Evolutionary conservation across 2,113 vertebrate species (phyloP).

Genomic region (Microcebus tavaratra): DNA sequence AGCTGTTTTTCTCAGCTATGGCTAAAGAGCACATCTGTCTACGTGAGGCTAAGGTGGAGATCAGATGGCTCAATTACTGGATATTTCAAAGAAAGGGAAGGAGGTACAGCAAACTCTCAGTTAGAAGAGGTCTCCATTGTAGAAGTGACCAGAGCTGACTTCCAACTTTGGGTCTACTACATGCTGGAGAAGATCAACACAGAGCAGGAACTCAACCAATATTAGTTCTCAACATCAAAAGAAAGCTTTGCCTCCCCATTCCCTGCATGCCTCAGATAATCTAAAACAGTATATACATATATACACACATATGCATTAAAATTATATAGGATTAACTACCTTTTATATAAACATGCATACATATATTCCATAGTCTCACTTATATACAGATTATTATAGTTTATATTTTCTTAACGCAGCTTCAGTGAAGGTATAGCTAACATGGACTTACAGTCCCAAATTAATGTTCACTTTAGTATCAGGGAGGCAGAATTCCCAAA

Average conservation of each 20-base stretch:
- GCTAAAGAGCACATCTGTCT: neutral
- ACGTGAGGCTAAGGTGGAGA: neutral
- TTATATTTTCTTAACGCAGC: neutral
- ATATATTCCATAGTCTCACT: neutral
- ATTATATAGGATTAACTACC: neutral
- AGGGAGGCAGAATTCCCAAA: neutral
- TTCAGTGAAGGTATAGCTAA: neutral
- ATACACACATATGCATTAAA: neutral
- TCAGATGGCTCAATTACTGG: neutral
- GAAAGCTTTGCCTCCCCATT: neutral
- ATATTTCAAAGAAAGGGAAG: neutral
- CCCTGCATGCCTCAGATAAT: neutral
- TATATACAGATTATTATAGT: neutral
- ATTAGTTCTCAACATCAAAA: neutral
- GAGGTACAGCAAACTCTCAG: neutral
- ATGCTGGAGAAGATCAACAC: neutral
- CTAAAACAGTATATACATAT: neutral
- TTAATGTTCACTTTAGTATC: neutral
- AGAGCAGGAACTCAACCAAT: neutral
- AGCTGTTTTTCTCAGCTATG: neutral
- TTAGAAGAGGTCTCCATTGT: neutral
- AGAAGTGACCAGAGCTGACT: neutral
- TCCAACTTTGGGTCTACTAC: neutral
- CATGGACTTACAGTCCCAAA: neutral
- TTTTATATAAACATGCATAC: neutral